Conservation (phyloP, 2,888 invertebrate species). For the Horisme vitalbata region DNA sequence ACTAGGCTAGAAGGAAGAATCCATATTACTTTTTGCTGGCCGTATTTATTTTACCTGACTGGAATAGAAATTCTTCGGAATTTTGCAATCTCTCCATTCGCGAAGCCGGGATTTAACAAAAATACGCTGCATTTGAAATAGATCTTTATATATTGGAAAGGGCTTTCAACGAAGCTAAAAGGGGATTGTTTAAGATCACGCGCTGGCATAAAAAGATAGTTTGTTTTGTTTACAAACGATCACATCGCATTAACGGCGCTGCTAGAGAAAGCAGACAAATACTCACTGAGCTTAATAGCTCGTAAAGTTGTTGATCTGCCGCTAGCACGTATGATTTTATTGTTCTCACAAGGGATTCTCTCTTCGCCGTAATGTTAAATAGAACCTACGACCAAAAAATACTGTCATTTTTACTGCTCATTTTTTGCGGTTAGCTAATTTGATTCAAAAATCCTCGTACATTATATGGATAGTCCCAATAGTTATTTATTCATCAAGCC, state of each 20-base stretch:
- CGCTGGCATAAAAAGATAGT: conserved; percentile 15
- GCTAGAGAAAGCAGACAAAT: conserved; percentile 31
- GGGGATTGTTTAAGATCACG: conserved; percentile 4
- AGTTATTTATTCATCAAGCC: too few species aligned
- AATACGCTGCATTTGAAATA: conserved; percentile 2
- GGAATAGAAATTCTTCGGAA: conserved; percentile 10
- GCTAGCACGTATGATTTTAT: conserved; percentile 34
- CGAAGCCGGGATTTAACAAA: conserved; percentile 3
- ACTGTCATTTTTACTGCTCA: conserved; percentile 8
- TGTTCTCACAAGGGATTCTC: conserved; percentile 24
- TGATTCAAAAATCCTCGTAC: too few species aligned
- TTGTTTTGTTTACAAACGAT: conserved; percentile 28
- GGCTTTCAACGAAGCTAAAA: conserved; percentile 1
- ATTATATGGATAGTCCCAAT: too few species aligned
- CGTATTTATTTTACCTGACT: conserved; percentile 17
- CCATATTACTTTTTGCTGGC: conserved; percentile 53
- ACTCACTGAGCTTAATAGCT: conserved; percentile 32
- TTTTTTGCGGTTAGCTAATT: conserved; percentile 8
- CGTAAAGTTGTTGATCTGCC: conserved; percentile 36
- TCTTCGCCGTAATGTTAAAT: conserved; percentile 20
- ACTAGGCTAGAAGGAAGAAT: conserved; percentile 37
- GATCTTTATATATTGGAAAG: conserved; percentile 1
- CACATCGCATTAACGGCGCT: conserved; percentile 28
- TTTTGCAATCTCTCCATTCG: conserved; percentile 1
- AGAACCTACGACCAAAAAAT: conserved; percentile 20